Percentiles rank a stretch among this genome's conserved stretches.
These are phyloP conservation scores for Eupithecia inturbata DNA, from an alignment of 2,888 invertebrate genomes.

Conservation along the genomic window DNA sequence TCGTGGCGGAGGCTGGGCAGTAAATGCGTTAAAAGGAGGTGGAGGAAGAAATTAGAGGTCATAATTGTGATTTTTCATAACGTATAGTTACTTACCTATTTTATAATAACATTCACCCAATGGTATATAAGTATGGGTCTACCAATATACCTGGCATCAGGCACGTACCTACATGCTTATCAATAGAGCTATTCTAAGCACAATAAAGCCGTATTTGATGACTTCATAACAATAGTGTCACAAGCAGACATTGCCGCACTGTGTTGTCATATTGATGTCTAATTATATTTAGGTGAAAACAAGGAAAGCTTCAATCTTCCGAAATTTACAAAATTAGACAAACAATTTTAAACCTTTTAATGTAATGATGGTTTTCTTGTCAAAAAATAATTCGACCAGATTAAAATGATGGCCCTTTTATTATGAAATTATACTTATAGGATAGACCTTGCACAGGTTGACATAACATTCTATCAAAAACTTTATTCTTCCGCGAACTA, in stretches of 20 bases:
- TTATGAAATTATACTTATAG: not conserved
- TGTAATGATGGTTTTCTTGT: too few relatives aligned
- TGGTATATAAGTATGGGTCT: not conserved
- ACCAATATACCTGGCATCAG: not conserved
- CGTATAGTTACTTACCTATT: too few relatives aligned
- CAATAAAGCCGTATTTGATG: slow-evolving; percentile 36
- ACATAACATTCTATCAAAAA: too few relatives aligned
- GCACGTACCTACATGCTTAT: not conserved
- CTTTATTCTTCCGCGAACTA: too few relatives aligned
- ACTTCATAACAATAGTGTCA: slow-evolving; percentile 41
- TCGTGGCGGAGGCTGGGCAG: too few relatives aligned
- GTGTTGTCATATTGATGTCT: slow-evolving; percentile 6
- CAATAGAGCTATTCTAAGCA: slow-evolving; percentile 18
- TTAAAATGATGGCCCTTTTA: not conserved
- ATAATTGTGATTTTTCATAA: not conserved
- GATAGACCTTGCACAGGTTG: not conserved
- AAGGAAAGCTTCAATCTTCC: not conserved
- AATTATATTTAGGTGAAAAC: not conserved
- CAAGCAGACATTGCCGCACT: slow-evolving; percentile 29
- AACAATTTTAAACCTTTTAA: not conserved
- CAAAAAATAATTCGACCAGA: not conserved
- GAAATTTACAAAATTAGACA: not conserved
- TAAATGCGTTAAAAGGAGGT: too few relatives aligned
- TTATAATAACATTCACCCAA: too few relatives aligned
- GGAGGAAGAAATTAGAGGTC: too few relatives aligned